Conservation (phyloP, 2,888 invertebrate genomes). For the Strigamia maritima region DNA sequence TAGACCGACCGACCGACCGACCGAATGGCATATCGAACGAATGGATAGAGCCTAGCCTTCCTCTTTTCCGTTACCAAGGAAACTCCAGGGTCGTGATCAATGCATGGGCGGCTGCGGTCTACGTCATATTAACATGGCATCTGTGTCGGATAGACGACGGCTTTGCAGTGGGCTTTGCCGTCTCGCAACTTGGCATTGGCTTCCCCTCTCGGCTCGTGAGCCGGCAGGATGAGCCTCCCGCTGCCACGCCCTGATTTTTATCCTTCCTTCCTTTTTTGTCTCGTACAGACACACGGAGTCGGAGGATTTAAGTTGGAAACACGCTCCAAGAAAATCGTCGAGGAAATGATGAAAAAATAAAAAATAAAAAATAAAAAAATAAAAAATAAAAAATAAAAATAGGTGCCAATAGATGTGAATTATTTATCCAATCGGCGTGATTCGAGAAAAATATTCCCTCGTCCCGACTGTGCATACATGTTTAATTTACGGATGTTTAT, state of each 20-base stretch:
- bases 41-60: too few relatives aligned
- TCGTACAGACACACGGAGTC: neutral
- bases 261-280: conserved; percentile 31
- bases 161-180: neutral
- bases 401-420: too few relatives aligned
- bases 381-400: too few relatives aligned
- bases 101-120: conserved; percentile 28
- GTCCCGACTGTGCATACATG: too few relatives aligned
- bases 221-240: conserved; percentile 16
- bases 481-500: too few relatives aligned
- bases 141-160: conserved; percentile 22
- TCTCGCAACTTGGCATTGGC: neutral
- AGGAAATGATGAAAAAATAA: too few relatives aligned
- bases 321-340: too few relatives aligned
- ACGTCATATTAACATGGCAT: conserved; percentile 30
- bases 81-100: conserved; percentile 32
- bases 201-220: neutral
- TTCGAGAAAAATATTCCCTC: too few relatives aligned
- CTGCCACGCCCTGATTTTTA: conserved; percentile 26
- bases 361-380: too few relatives aligned
- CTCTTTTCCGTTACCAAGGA: conserved; percentile 29
- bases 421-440: too few relatives aligned
- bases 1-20: neutral
- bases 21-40: conserved; percentile 17
- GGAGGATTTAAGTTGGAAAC: too few relatives aligned